Evolutionary conservation across 2,113 vertebrate genomes (phyloP), one percentile per base, ranked within the genome.

Genomic region (Dipodomys spectabilis): DNA sequence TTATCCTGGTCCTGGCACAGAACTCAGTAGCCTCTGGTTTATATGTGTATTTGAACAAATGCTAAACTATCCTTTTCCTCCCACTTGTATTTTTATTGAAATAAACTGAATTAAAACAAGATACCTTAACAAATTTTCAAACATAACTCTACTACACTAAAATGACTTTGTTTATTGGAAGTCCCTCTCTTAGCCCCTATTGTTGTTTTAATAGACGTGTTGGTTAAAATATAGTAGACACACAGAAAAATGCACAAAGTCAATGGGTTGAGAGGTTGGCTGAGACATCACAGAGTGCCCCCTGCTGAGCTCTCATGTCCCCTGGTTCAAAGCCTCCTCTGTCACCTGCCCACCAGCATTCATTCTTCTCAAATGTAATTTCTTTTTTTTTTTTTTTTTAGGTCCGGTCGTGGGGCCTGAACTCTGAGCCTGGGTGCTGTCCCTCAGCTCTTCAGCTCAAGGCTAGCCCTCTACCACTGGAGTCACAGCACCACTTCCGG

Each of bases 51-150:
- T 78, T 62, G 28, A 82, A 49, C 35, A 85, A 77, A 78, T 27
- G 71, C 27, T 62, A 79, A 67, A 68, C 73, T 77, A 39, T 49
- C 18, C 72, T 93, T 68, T 65, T 22, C 35, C 6, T 86, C 6
- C 25, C 53, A 49, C 53, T 2, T 57, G 23, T 65, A 25, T 65
- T 88, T 73, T 88, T 72, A 67, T 73, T 78, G 3, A 87, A 74
- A 79, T 3, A 49, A 73, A 73, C 25, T 64, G 86, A 73, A 90
- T 86, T 68, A 87, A 86, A 94, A 72, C 28, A 86, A 86, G 18
- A 86, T 49, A 11, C 57, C 82, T 88, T 8, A 5, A 57, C 71
- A 39, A 39, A 30, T 18, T 32, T 64, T 84, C 9, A 75, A 62
- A 22, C 69, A 71, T 64, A 32, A 62, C 68, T 79, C 35, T 68